Percentiles rank a stretch among this genome's conserved stretches.
These are phyloP conservation scores for Rhinoderma darwinii DNA, from an alignment of 2,113 vertebrate genomes.

Conservation along the genomic window DNA sequence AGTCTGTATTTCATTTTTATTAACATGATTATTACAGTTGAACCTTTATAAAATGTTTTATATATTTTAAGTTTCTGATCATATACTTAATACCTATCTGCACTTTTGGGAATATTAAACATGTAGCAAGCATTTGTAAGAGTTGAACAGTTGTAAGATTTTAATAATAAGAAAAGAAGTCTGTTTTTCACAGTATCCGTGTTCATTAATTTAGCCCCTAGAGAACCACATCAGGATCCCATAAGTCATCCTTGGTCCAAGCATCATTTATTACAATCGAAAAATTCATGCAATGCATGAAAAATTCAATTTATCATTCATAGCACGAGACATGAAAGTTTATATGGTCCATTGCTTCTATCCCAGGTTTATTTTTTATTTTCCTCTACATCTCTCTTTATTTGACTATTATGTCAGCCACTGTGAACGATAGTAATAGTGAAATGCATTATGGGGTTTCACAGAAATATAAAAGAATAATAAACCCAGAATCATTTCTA, in stretches of 20 bases:
- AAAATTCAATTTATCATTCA: constrained; percentile 51
- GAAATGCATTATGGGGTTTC: constrained; percentile 35
- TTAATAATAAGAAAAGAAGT: constrained; percentile 13
- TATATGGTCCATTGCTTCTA: constrained; percentile 39
- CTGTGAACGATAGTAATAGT: constrained; percentile 22
- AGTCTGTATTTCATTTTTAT: not conserved
- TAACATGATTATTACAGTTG: not conserved
- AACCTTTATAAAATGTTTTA: not conserved
- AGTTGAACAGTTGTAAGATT: not conserved
- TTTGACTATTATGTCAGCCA: constrained; percentile 37
- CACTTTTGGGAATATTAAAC: not conserved
- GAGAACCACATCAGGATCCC: not conserved
- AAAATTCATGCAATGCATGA: constrained; percentile 5
- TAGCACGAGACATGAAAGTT: constrained; percentile 27
- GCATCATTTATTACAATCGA: constrained; percentile 35
- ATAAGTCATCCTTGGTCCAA: constrained; percentile 34
- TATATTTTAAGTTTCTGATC: not conserved
- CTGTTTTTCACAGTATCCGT: not conserved
- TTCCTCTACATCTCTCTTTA: constrained; percentile 2
- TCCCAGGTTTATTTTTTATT: constrained; percentile 42
- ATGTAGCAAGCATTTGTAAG: not conserved
- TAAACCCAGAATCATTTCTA: constrained; percentile 1
- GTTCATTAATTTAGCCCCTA: constrained; percentile 31
- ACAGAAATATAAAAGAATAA: constrained; percentile 15
- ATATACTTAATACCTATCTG: not conserved